Evolutionary conservation across 2,888 invertebrate species (phyloP).

Genomic region (Iselma pallidipennis): DNA sequence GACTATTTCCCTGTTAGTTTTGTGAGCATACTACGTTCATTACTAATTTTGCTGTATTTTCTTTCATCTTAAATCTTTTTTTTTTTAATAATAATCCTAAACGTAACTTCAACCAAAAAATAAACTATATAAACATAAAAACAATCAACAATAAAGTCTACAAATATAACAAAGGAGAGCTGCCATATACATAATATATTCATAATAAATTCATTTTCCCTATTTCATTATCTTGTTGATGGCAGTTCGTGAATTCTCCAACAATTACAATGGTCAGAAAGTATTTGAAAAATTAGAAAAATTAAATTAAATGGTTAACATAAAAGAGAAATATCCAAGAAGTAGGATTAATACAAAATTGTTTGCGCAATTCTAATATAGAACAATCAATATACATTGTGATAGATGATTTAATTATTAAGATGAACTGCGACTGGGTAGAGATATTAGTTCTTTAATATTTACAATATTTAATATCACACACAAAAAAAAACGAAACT

Average conservation of each 20-base stretch:
- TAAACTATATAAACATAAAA: slow-evolving; percentile 59
- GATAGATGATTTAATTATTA: slow-evolving; percentile 12
- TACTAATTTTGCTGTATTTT: background rate
- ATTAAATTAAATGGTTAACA: slow-evolving; percentile 2
- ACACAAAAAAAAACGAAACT: slow-evolving; percentile 16
- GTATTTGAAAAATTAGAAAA: slow-evolving; percentile 17
- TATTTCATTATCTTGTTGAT: background rate
- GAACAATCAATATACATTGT: slow-evolving; percentile 30
- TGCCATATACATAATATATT: too few species aligned
- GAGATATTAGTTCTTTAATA: background rate
- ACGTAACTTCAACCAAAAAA: slow-evolving; percentile 57
- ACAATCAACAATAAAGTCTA: slow-evolving; percentile 57
- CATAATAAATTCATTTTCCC: slow-evolving; percentile 1
- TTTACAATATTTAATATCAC: slow-evolving; percentile 25
- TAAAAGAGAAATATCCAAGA: slow-evolving; percentile 16
- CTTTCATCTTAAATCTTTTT: slow-evolving; percentile 11
- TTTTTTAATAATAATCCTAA: slow-evolving; percentile 43
- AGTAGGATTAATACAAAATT: slow-evolving; percentile 23
- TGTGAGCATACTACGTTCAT: slow-evolving; percentile 48
- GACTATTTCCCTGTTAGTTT: slow-evolving; percentile 35
- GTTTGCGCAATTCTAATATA: slow-evolving; percentile 46
- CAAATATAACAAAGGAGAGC: slow-evolving; percentile 52
- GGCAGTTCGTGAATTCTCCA: slow-evolving; percentile 27
- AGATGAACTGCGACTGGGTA: slow-evolving; percentile 10
- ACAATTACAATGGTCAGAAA: slow-evolving; percentile 25